These are phyloP conservation scores for Mystacornis crossleyi DNA, from an alignment of 2,113 vertebrate genomes.

Conservation along the genomic window DNA sequence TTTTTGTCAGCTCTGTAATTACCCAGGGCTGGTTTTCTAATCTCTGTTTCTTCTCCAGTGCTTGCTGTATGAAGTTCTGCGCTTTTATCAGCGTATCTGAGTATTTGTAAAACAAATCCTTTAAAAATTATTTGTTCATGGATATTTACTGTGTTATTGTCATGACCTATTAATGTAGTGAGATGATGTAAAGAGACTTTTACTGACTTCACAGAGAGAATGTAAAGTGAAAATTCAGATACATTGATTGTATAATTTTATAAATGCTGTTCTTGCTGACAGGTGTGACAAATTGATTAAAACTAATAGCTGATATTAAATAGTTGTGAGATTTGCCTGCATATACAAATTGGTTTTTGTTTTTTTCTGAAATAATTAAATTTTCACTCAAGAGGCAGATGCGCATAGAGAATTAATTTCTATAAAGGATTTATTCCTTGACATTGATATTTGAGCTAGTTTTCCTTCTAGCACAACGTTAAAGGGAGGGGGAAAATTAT, in stretches of 20 bases:
- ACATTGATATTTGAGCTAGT: background rate
- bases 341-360: background rate
- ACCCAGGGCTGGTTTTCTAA: background rate
- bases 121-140: background rate
- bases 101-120: background rate
- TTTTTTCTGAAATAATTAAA: background rate
- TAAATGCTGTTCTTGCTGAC: background rate
- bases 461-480: background rate
- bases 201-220: background rate
- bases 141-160: background rate
- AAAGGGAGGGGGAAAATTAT: background rate
- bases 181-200: background rate
- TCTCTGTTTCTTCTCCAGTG: background rate
- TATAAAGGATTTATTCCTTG: background rate
- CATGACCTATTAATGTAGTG: background rate
- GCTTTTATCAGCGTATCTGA: background rate
- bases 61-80: background rate
- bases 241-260: background rate
- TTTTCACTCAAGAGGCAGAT: background rate
- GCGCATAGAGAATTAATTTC: background rate
- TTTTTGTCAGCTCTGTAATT: background rate
- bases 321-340: background rate
- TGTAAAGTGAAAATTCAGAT: background rate
- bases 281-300: background rate
- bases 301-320: background rate